phyloP scores from a whole-genome alignment of 2,797 vertebrate genomes.

The Myotis pilosus region DNA sequence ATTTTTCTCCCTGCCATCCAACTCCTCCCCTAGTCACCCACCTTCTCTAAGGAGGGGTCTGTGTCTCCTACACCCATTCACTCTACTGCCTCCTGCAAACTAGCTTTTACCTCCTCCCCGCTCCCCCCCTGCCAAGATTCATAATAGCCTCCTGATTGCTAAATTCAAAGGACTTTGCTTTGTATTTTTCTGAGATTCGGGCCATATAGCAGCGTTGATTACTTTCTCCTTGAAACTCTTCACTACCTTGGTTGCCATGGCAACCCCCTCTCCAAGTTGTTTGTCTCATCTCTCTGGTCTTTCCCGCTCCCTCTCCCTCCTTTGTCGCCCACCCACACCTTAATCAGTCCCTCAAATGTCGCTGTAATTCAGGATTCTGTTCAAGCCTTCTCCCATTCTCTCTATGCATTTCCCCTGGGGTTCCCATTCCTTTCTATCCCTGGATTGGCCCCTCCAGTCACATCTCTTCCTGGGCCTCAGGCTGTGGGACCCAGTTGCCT shows the following conservation, averaged over 20 bases:
- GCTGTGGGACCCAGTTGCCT: neutral
- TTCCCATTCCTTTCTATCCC: neutral
- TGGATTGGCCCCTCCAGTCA: neutral
- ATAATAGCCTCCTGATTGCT: conserved; percentile 43
- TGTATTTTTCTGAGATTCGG: conserved; percentile 55
- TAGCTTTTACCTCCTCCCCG: neutral
- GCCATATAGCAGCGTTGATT: conserved; percentile 56
- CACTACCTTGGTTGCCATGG: conserved; percentile 60
- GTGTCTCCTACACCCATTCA: neutral
- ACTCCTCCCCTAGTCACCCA: neutral
- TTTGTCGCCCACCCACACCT: neutral
- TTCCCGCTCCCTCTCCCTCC: conserved; percentile 39
- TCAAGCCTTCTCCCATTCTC: neutral
- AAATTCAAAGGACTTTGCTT: conserved; percentile 50
- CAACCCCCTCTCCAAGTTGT: conserved; percentile 35
- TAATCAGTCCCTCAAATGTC: neutral
- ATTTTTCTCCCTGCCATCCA: neutral
- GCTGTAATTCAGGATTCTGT: neutral
- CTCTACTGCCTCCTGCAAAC: neutral
- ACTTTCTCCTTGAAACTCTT: conserved; percentile 63
- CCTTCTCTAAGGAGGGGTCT: neutral
- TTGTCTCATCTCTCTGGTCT: conserved; percentile 45
- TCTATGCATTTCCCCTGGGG: neutral
- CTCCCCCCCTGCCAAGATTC: neutral
- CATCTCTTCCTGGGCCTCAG: neutral